phyloP scores from a whole-genome alignment of 2,888 invertebrate genomes.

The Sinelater perroti region DNA sequence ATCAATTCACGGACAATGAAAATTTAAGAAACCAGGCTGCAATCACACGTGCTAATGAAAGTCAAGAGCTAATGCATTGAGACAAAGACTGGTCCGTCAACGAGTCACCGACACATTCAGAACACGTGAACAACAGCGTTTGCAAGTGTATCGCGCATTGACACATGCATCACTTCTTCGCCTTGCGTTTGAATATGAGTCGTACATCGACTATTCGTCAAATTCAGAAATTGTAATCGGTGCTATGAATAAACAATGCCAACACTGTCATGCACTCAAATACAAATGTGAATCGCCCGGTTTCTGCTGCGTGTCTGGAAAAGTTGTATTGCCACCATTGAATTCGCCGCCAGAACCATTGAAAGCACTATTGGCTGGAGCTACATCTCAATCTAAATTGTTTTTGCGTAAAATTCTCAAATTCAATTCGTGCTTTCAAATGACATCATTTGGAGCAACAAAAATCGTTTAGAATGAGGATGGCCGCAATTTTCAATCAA shows the following conservation, averaged over 20 bases:
- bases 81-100: too few relatives aligned
- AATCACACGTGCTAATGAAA: too few relatives aligned
- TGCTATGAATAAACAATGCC: neutral
- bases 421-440: conserved; percentile 32
- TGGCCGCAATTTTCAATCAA: conserved; percentile 5
- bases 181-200: conserved; percentile 1
- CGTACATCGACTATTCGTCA: too few relatives aligned
- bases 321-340: neutral
- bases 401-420: conserved; percentile 30
- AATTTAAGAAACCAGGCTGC: too few relatives aligned
- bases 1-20: too few relatives aligned
- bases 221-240: neutral
- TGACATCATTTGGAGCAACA: conserved; percentile 31
- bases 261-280: neutral
- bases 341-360: neutral
- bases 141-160: neutral
- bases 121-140: too few relatives aligned
- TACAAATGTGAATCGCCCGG: neutral
- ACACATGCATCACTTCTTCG: neutral
- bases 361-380: conserved; percentile 8
- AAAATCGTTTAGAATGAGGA: conserved; percentile 16
- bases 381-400: too few relatives aligned
- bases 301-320: neutral
- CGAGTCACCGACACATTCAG: too few relatives aligned
- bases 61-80: too few relatives aligned